Evolutionary conservation across 1,140 invertebrate species (phyloP).

Genomic region (Pogonomyrmex barbatus): DNA sequence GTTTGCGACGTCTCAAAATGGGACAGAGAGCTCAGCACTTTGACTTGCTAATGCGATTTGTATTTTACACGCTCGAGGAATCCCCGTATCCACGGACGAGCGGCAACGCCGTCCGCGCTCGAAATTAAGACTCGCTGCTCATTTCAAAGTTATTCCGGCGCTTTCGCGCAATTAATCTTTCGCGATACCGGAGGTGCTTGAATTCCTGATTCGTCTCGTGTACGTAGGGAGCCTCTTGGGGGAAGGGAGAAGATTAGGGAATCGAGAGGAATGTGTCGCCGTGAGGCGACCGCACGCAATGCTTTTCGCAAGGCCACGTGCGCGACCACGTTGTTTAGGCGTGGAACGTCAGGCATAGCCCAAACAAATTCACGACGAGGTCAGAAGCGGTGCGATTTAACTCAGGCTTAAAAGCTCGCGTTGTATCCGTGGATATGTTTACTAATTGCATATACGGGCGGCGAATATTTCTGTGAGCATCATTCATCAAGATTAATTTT

Average conservation of each 20-base stretch:
- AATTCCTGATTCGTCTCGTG: constrained; percentile 31
- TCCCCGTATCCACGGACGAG: not conserved
- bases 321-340: constrained; percentile 66
- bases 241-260: constrained; percentile 48
- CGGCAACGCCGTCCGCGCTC: not conserved
- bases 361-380: constrained; percentile 65
- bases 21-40: not conserved
- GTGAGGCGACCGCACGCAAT: constrained; percentile 35
- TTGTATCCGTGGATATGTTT: not conserved
- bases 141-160: not conserved
- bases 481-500: not conserved
- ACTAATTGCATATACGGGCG: not conserved
- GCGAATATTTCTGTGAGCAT: not conserved
- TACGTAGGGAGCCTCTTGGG: not conserved
- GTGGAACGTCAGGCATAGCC: constrained; percentile 57
- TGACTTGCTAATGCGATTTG: constrained; percentile 38
- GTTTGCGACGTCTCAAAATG: constrained; percentile 17
- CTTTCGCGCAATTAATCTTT: constrained; percentile 27
- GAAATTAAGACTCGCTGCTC: not conserved
- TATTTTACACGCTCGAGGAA: constrained; percentile 20
- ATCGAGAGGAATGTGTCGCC: constrained; percentile 47
- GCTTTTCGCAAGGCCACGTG: constrained; percentile 63
- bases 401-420: not conserved
- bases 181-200: not conserved
- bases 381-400: constrained; percentile 27